These are phyloP conservation scores for Peromyscus aztecus DNA, from an alignment of 2,797 vertebrate genomes.

Conservation along the genomic window DNA sequence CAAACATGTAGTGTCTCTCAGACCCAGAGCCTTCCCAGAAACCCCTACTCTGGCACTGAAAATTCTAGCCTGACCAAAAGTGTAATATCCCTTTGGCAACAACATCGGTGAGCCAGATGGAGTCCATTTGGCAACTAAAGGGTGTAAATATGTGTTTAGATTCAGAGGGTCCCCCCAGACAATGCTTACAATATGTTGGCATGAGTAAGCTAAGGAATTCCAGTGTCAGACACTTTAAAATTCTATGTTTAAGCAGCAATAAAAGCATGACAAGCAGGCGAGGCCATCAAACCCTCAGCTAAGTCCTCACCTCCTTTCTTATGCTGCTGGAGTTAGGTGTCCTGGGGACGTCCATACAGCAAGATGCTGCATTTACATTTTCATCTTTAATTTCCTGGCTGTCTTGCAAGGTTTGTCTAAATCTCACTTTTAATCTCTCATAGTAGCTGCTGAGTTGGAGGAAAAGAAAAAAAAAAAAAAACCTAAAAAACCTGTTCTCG, in stretches of 20 bases:
- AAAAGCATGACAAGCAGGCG: conserved; percentile 27
- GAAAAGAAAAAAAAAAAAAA: background rate
- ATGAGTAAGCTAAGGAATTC: conserved; percentile 17
- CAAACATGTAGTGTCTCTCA: background rate
- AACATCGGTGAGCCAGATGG: conserved; percentile 59
- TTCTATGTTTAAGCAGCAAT: conserved; percentile 43
- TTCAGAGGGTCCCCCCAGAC: conserved; percentile 50
- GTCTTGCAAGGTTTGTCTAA: background rate
- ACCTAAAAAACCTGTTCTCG: background rate
- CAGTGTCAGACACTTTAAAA: background rate
- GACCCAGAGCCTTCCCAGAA: background rate
- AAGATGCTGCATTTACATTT: background rate
- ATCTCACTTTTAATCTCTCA: conserved; percentile 31
- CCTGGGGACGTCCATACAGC: background rate
- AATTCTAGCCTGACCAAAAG: conserved; percentile 14
- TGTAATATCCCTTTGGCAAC: conserved; percentile 10
- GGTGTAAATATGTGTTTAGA: conserved; percentile 72
- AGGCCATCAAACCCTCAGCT: background rate
- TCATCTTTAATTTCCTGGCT: conserved; percentile 55
- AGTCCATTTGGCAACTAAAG: conserved; percentile 73
- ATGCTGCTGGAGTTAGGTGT: background rate
- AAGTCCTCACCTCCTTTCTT: background rate
- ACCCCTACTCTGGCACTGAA: background rate
- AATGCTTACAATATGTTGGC: conserved; percentile 56
- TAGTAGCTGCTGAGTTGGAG: background rate